A percentile compares a stretch with the other conserved stretches of the same genome.
phyloP scores from a whole-genome alignment of 2,888 invertebrate species.

The Pammene aurita region DNA sequence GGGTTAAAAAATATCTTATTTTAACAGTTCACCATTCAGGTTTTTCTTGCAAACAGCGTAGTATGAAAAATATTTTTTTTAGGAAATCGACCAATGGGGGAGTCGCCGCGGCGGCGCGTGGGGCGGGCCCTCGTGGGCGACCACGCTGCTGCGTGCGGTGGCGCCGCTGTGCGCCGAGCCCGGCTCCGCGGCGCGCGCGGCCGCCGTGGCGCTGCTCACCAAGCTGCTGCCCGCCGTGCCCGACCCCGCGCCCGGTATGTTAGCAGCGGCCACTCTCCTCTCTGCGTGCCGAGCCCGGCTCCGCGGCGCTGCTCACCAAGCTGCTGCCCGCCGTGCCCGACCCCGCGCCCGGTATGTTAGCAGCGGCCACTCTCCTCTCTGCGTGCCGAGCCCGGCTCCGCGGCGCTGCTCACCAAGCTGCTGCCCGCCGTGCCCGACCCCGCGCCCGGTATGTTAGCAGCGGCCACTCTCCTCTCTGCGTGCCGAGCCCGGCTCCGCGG shows the following conservation, averaged over 20 bases:
- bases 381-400: no score
- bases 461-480: conserved; percentile 73
- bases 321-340: not conserved
- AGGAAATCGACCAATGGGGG: conserved; percentile 78
- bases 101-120: conserved; percentile 74
- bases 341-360: no score
- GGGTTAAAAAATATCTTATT: no score
- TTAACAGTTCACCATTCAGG: no score
- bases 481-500: conserved; percentile 75
- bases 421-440: not conserved
- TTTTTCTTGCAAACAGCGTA: no score
- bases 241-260: conserved; percentile 24
- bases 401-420: not conserved
- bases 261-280: no score
- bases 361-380: no score
- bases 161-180: conserved; percentile 76
- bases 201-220: conserved; percentile 84
- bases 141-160: conserved; percentile 73
- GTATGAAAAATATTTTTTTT: conserved; percentile 1
- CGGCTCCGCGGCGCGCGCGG: conserved; percentile 83
- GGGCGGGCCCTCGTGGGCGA: conserved; percentile 65
- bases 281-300: no score
- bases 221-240: conserved; percentile 44
- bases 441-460: not conserved
- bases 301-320: not conserved